Conservation (phyloP, 2,888 invertebrate species). For the Pyrocoelia pectoralis region DNA sequence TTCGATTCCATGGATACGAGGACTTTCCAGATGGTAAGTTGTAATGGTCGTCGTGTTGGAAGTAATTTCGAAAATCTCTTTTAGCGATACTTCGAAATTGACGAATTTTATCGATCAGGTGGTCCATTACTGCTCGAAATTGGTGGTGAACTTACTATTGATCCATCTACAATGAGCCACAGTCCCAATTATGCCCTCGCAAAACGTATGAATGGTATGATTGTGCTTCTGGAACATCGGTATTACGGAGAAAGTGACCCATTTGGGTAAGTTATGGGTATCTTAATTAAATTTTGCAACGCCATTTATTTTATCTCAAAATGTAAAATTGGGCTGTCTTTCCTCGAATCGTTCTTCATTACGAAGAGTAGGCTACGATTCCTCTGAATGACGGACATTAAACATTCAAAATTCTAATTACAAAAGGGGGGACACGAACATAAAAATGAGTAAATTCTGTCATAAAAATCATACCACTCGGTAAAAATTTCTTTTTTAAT, state of each 20-base stretch:
- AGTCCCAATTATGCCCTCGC: constrained; percentile 73
- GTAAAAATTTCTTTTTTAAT: too few species aligned
- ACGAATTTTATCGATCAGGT: constrained; percentile 60
- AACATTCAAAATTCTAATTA: too few species aligned
- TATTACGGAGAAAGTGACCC: constrained; percentile 82
- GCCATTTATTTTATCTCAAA: not conserved
- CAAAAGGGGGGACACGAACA: too few species aligned
- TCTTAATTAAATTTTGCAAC: not conserved
- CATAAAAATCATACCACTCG: too few species aligned
- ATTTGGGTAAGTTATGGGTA: constrained; percentile 64
- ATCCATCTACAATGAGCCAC: constrained; percentile 62
- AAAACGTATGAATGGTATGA: constrained; percentile 64
- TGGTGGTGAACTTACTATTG: constrained; percentile 79
- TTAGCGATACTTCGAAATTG: constrained; percentile 65
- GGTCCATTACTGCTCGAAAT: constrained; percentile 72
- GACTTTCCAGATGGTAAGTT: constrained; percentile 64
- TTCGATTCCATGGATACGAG: constrained; percentile 63
- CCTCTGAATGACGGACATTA: too few species aligned
- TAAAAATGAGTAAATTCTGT: too few species aligned
- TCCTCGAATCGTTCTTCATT: too few species aligned
- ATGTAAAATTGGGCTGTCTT: not conserved
- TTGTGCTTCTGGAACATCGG: constrained; percentile 82
- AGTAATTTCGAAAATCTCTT: too few species aligned
- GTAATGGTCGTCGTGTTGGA: not conserved
- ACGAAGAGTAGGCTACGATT: too few species aligned